Conservation (phyloP, 2,797 vertebrate species). For the Acomys russatus region DNA sequence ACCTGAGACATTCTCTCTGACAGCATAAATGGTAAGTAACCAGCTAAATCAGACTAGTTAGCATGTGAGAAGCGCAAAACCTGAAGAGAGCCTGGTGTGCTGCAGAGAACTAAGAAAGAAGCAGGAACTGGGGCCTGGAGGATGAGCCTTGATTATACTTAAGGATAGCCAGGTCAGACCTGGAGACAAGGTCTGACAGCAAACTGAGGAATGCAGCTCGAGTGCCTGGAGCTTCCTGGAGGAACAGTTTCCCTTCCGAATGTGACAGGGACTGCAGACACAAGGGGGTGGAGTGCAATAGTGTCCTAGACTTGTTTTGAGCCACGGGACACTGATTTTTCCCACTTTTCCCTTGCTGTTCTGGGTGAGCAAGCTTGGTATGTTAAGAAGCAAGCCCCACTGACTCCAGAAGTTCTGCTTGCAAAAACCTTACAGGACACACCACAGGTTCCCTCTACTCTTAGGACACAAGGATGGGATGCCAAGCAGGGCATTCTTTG, state of each 20-base stretch:
- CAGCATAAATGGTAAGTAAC: not conserved
- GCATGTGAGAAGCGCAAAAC: not conserved
- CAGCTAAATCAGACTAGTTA: not conserved
- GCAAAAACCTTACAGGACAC: not conserved
- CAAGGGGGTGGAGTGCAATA: not conserved
- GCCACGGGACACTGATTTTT: not conserved
- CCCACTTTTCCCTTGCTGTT: not conserved
- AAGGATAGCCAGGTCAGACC: not conserved
- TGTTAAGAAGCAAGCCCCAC: not conserved
- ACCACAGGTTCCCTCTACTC: not conserved
- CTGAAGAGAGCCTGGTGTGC: not conserved
- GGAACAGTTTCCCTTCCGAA: not conserved
- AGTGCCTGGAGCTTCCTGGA: not conserved
- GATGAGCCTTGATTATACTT: not conserved
- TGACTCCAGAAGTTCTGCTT: not conserved
- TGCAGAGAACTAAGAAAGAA: not conserved
- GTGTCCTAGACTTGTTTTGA: not conserved
- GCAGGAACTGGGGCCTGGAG: not conserved
- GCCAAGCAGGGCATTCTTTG: not conserved
- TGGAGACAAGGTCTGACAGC: not conserved
- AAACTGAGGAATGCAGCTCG: not conserved
- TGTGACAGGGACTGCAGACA: not conserved
- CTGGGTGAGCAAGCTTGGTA: not conserved
- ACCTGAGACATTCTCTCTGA: not conserved
- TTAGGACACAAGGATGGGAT: not conserved